These are phyloP conservation scores for Cacoxenus indagator DNA, from an alignment of 2,888 invertebrate genomes.

Conservation along the genomic window DNA sequence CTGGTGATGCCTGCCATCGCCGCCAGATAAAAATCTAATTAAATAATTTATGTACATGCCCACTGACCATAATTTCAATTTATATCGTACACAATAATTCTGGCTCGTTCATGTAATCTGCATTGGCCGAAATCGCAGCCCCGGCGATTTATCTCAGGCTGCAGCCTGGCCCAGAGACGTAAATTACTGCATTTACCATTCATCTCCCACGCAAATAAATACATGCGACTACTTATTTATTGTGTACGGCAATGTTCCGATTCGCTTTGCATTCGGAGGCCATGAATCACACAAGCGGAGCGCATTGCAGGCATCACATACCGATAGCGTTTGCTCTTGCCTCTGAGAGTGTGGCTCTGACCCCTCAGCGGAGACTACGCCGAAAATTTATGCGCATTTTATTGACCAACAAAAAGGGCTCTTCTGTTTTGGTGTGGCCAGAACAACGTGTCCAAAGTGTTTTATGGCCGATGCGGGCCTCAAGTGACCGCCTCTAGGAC, in stretches of 20 bases:
- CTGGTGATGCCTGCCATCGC: conserved; percentile 32
- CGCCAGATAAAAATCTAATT: conserved; percentile 52
- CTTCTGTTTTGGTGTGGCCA: conserved; percentile 47
- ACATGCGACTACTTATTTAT: background rate
- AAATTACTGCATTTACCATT: background rate
- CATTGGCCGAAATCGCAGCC: background rate
- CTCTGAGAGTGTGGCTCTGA: background rate
- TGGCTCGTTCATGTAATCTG: background rate
- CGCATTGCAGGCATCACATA: background rate
- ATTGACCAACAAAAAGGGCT: conserved; percentile 51
- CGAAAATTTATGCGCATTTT: conserved; percentile 60
- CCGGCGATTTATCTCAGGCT: background rate
- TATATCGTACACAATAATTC: background rate
- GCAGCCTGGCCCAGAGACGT: background rate
- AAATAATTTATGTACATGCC: conserved; percentile 48
- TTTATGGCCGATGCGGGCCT: conserved; percentile 59
- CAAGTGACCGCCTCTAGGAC: conserved; percentile 48
- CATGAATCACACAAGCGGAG: conserved; percentile 45
- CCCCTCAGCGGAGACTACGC: conserved; percentile 28
- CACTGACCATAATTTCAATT: conserved; percentile 41
- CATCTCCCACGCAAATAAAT: conserved; percentile 4
- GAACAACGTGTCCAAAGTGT: conserved; percentile 61
- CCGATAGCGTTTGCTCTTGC: background rate
- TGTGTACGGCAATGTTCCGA: background rate
- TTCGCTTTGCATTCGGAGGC: conserved; percentile 54